phyloP scores from a whole-genome alignment of 2,888 invertebrate genomes.

The Cantharis rustica region DNA sequence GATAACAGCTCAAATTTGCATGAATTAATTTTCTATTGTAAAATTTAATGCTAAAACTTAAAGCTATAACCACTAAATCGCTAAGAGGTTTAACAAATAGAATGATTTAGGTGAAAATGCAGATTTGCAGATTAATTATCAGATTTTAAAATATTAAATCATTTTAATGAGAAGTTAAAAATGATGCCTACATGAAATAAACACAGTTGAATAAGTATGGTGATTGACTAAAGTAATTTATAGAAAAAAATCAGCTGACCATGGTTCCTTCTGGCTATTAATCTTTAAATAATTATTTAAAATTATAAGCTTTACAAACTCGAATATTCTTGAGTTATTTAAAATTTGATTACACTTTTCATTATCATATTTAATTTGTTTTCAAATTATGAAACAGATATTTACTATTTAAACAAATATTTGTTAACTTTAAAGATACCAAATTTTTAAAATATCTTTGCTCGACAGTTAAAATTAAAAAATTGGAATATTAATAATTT shows the following conservation, averaged over 20 bases:
- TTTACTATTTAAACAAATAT: too few species aligned
- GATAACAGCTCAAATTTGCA: neutral
- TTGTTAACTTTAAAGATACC: too few species aligned
- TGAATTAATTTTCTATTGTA: neutral
- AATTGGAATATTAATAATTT: too few species aligned
- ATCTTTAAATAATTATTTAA: neutral
- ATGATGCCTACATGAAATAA: neutral
- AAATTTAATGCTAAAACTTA: neutral
- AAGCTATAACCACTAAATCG: neutral
- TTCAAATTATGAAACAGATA: neutral
- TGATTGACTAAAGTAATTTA: neutral
- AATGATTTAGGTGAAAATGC: neutral
- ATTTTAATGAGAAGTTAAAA: neutral
- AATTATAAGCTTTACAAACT: neutral
- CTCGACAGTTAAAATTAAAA: too few species aligned
- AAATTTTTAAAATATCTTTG: too few species aligned
- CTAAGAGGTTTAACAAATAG: neutral
- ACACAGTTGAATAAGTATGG: neutral
- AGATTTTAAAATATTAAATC: neutral
- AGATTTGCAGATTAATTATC: neutral
- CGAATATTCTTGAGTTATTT: neutral
- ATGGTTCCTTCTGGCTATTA: neutral
- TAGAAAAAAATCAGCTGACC: neutral
- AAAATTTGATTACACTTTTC: neutral
- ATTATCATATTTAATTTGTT: neutral